Evolutionary conservation across 2,888 invertebrate species (phyloP).

Genomic region (Deilephila elpenor): DNA sequence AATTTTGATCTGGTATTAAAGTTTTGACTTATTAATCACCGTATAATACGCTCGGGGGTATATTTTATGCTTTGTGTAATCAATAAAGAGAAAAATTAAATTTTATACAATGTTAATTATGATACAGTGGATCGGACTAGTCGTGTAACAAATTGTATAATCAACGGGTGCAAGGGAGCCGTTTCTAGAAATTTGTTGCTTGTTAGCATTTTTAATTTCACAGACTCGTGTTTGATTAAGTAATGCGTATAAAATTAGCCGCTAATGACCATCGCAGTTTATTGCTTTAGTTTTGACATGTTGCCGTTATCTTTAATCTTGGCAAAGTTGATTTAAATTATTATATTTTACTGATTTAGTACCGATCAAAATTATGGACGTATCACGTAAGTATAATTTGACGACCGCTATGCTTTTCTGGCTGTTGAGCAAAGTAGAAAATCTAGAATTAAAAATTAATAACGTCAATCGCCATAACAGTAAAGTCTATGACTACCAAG

Average conservation of each 20-base stretch:
- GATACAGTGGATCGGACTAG: slow-evolving; percentile 37
- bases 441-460: too few species aligned
- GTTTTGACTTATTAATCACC: slow-evolving; percentile 53
- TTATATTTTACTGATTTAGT: background rate
- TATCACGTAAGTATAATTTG: too few species aligned
- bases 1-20: slow-evolving; percentile 59
- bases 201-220: slow-evolving; percentile 47
- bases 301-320: slow-evolving; percentile 29
- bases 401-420: too few species aligned
- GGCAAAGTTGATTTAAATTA: background rate
- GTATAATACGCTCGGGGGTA: slow-evolving; percentile 53
- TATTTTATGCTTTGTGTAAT: slow-evolving; percentile 46
- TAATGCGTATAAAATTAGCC: slow-evolving; percentile 47
- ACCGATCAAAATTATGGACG: background rate
- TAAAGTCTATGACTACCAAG: too few species aligned
- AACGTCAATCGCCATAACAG: too few species aligned
- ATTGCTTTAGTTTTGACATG: slow-evolving; percentile 17
- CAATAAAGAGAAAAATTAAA: slow-evolving; percentile 52
- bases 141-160: slow-evolving; percentile 45
- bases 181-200: slow-evolving; percentile 46
- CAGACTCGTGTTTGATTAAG: slow-evolving; percentile 50
- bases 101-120: slow-evolving; percentile 46
- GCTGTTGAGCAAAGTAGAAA: too few species aligned
- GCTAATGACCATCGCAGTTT: slow-evolving; percentile 40
- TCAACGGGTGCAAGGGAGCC: slow-evolving; percentile 47